Evolutionary conservation across 2,113 vertebrate species (phyloP).

Genomic region (Amphiprion percula): DNA sequence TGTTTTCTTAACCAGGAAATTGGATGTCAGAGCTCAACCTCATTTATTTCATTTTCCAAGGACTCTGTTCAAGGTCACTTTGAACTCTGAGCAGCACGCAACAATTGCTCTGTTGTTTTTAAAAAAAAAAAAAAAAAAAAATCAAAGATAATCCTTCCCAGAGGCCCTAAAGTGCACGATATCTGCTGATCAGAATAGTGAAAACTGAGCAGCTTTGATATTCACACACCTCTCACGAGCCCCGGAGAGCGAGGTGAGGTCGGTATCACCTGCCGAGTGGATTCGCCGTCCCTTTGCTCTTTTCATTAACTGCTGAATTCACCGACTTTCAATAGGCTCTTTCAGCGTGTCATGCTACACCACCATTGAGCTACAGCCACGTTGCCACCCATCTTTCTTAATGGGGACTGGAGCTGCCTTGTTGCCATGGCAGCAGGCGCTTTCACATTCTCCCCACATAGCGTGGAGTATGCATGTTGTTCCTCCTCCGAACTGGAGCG

Average conservation of each 20-base stretch:
- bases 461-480: constrained; percentile 67
- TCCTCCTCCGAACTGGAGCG: constrained; percentile 57
- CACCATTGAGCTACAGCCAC: constrained; percentile 76
- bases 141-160: neutral
- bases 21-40: neutral
- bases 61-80: constrained; percentile 50
- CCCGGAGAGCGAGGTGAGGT: constrained; percentile 43
- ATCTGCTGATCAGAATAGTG: constrained; percentile 18
- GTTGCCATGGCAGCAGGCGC: constrained; percentile 84
- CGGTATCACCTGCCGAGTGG: constrained; percentile 54
- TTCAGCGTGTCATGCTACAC: constrained; percentile 78
- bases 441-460: constrained; percentile 85
- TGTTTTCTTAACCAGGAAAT: neutral
- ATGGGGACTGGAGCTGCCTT: constrained; percentile 82
- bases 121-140: neutral
- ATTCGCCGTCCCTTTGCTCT: constrained; percentile 53
- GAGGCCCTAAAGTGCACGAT: neutral
- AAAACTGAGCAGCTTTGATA: constrained; percentile 18
- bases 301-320: constrained; percentile 73
- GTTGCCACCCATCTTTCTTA: constrained; percentile 80
- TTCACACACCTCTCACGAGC: constrained; percentile 2
- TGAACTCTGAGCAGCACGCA: neutral
- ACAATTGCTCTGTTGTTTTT: constrained; percentile 19
- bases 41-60: constrained; percentile 24
- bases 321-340: constrained; percentile 78